Percentiles rank a stretch among this genome's conserved stretches.
phyloP scores from a whole-genome alignment of 2,888 invertebrate species.

The Drosophila hamatofila region DNA sequence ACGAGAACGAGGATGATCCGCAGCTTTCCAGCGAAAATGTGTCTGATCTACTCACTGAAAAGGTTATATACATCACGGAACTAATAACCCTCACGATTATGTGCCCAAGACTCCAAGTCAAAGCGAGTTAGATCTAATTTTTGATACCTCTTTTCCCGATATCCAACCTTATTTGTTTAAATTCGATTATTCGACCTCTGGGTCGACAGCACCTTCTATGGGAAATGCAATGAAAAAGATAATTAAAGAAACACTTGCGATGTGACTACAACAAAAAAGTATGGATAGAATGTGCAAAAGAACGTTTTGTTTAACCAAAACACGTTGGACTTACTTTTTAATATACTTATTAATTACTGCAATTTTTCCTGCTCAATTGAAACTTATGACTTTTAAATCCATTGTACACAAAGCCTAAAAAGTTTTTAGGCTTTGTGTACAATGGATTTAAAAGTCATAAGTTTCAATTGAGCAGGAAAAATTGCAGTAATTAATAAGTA shows the following conservation, averaged over 20 bases:
- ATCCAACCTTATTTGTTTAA: conserved; percentile 99
- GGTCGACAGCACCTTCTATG: conserved; percentile 92
- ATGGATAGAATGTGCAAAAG: background rate
- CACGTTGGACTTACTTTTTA: background rate
- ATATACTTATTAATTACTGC: background rate
- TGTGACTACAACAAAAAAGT: conserved; percentile 86
- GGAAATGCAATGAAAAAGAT: conserved; percentile 96
- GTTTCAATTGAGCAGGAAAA: background rate
- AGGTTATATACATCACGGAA: conserved; percentile 97
- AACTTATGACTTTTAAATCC: background rate
- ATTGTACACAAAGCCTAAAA: too few species aligned
- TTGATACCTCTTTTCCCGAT: conserved; percentile 96
- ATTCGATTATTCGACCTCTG: conserved; percentile 93
- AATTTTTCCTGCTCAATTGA: background rate
- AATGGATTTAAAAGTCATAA: background rate
- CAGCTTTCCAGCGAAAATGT: conserved; percentile 95
- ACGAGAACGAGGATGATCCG: conserved; percentile 94
- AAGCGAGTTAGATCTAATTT: conserved; percentile 96
- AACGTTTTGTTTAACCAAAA: background rate
- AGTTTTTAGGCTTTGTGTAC: too few species aligned
- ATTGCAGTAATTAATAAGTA: background rate
- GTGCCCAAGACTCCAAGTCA: conserved; percentile 98
- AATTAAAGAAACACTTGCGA: conserved; percentile 92
- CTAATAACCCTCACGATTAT: conserved; percentile 98
- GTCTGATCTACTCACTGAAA: conserved; percentile 95